phyloP scores from a whole-genome alignment of 2,113 vertebrate genomes.

The Helogale parvula region DNA sequence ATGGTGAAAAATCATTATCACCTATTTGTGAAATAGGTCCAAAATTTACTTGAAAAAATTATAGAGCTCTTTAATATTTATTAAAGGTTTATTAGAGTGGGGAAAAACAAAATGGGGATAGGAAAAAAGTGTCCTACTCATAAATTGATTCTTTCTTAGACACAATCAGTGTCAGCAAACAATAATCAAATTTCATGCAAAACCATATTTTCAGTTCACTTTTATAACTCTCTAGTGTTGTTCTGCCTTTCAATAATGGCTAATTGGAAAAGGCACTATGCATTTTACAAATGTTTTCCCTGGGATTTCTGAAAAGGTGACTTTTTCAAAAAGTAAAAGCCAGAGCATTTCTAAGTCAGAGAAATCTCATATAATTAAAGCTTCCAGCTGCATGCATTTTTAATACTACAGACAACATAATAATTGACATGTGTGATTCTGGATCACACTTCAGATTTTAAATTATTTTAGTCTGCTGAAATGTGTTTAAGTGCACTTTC shows the following conservation, averaged over 20 bases:
- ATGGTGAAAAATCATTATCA: not conserved
- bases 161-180: slow-evolving; percentile 50
- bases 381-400: slow-evolving; percentile 81
- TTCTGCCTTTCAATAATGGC: slow-evolving; percentile 62
- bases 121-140: not conserved
- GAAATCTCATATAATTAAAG: slow-evolving; percentile 81
- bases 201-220: slow-evolving; percentile 66
- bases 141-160: slow-evolving; percentile 56
- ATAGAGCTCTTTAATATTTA: not conserved
- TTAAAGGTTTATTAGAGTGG: not conserved
- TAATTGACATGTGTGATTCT: slow-evolving; percentile 85
- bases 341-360: slow-evolving; percentile 70
- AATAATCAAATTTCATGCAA: slow-evolving; percentile 61
- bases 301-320: slow-evolving; percentile 73
- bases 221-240: slow-evolving; percentile 69
- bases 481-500: slow-evolving; percentile 83
- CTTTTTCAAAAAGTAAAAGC: slow-evolving; percentile 53
- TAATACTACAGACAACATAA: slow-evolving; percentile 82
- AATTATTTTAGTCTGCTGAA: slow-evolving; percentile 83
- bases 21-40: not conserved
- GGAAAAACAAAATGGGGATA: not conserved
- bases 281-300: slow-evolving; percentile 73
- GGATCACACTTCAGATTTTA: slow-evolving; percentile 83
- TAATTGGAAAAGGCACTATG: slow-evolving; percentile 63
- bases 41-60: slow-evolving; percentile 2